These are phyloP conservation scores for Steinernema carpocapsae DNA, from an alignment of 2,888 invertebrate species.

Conservation along the genomic window DNA sequence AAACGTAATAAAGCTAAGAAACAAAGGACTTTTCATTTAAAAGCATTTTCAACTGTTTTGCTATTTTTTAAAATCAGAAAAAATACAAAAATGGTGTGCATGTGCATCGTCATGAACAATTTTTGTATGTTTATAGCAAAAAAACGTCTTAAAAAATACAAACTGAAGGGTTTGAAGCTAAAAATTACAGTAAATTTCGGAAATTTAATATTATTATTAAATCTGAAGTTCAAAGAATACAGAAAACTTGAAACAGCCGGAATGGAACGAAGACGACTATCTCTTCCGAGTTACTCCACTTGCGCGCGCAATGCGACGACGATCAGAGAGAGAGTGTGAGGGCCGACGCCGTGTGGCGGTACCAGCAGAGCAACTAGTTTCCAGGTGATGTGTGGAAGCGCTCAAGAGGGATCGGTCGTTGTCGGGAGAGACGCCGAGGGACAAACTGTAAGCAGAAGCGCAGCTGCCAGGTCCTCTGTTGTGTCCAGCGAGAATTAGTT, in stretches of 20 bases:
- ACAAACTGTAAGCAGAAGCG: background rate
- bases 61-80: too few relatives aligned
- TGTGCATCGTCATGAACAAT: too few relatives aligned
- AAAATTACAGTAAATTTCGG: too few relatives aligned
- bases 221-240: too few relatives aligned
- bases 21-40: too few relatives aligned
- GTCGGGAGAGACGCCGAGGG: background rate
- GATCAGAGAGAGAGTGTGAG: constrained; percentile 13
- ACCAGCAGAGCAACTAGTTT: constrained; percentile 21
- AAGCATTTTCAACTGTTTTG: too few relatives aligned
- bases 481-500: background rate
- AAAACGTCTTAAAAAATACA: too few relatives aligned
- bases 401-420: constrained; percentile 16
- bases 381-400: constrained; percentile 29
- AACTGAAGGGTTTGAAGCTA: too few relatives aligned
- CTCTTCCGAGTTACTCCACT: constrained; percentile 25
- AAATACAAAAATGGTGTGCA: too few relatives aligned
- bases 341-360: constrained; percentile 15
- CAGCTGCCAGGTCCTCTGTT: background rate
- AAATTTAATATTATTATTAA: too few relatives aligned
- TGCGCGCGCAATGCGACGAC: background rate
- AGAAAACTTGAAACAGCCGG: background rate
- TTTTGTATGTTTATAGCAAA: too few relatives aligned
- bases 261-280: constrained; percentile 8
- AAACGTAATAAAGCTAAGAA: too few relatives aligned